Base-by-base conservation (phyloP, 2,888 invertebrate genomes). In the Eulithis prunata region DNA sequence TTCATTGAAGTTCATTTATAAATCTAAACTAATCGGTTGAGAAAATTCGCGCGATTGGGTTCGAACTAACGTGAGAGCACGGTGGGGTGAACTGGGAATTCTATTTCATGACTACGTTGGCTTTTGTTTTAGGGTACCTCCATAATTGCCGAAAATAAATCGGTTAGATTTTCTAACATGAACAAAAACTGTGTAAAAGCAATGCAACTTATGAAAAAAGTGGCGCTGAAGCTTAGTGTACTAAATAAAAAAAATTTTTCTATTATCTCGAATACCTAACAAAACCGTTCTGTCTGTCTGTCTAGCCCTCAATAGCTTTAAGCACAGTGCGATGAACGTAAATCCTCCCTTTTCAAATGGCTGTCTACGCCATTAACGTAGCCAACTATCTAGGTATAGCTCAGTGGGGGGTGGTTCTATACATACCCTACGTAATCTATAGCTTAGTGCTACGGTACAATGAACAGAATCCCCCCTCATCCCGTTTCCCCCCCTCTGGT, bases 41-140 rank as follows among this genome's bases (percentile, higher is more conserved):
- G 77, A 83, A 86, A 85, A 82, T 85, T 82, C 77, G 76, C 78
- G 83, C 81, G 85, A 88, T 88, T 87, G 85, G 79, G 68, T 70
- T 49, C 60, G 56, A 69, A 63, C 64, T 68, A 68, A 49, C 58
- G 57, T 36, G 36, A 83, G 78, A 77, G 77, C 74, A 59, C 49
- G 45, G 55, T 67, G 57, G 67, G 52, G 14, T 78, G 73, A 55
- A 47, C 47, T 38, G 32, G 41, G 43, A 55, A 54, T 32, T 41
- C 28, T 54, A 13, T 21, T 49, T 57, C 46, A 41, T 53, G 52
- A 45, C 21, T 43, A 36, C 47, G 6, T 21, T 6, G 14, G 41
- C 41, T 53, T 38, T n/a, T 41, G 52, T n/a, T 12, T 21, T 41
- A 41, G 5, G 14, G 54, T 41, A 41, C 7, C 8, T 41, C 5